phyloP scores from a whole-genome alignment of 2,113 vertebrate genomes.

The Phalacrocorax carbo region DNA sequence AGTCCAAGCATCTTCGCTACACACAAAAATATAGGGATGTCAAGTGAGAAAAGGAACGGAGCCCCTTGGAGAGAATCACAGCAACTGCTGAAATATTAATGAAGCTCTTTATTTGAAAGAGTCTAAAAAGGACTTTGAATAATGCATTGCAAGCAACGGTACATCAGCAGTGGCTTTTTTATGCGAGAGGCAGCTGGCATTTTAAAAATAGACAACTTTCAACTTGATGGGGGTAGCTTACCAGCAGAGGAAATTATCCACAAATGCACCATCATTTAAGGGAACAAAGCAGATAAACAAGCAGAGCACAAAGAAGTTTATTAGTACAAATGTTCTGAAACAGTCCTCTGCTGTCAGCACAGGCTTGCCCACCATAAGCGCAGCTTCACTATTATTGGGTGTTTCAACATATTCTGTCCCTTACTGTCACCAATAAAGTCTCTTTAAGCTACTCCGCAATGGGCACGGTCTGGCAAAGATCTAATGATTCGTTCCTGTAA shows the following conservation, averaged over 20 bases:
- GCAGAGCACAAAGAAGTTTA: constrained; percentile 30
- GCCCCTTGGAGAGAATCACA: constrained; percentile 53
- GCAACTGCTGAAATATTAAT: constrained; percentile 60
- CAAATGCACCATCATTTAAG: constrained; percentile 16
- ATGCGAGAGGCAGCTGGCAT: constrained; percentile 45
- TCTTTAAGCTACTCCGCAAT: not conserved
- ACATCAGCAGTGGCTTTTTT: constrained; percentile 54
- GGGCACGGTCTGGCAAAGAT: not conserved
- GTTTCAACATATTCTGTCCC: not conserved
- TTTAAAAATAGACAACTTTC: constrained; percentile 67
- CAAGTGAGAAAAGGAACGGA: constrained; percentile 19
- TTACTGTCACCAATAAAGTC: not conserved
- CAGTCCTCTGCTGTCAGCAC: not conserved
- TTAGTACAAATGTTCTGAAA: constrained; percentile 2
- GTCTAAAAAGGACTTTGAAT: constrained; percentile 67
- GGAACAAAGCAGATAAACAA: constrained; percentile 35
- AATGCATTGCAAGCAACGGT: constrained; percentile 61
- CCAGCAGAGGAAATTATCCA: constrained; percentile 43
- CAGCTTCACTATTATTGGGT: not conserved
- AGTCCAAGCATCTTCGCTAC: not conserved
- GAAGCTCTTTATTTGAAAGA: constrained; percentile 51
- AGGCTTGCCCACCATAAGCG: not conserved
- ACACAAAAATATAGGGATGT: constrained; percentile 20
- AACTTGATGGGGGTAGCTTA: constrained; percentile 44
- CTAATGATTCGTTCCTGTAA: not conserved